Conservation (phyloP, 2,888 invertebrate species). For the Lithophane leautieri region DNA sequence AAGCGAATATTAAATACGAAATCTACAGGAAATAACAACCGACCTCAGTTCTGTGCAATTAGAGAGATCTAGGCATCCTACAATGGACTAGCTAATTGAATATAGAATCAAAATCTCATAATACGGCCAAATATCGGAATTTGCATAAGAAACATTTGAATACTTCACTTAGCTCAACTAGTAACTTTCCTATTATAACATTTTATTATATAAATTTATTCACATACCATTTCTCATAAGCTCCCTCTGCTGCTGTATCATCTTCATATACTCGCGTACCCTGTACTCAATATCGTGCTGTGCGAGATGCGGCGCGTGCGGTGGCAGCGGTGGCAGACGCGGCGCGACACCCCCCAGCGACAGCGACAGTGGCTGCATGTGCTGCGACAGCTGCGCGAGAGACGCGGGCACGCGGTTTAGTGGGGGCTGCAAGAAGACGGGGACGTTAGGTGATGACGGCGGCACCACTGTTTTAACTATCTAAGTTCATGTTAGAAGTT, state of each 20-base stretch:
- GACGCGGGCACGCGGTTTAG: constrained; percentile 91
- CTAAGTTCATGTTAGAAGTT: background rate
- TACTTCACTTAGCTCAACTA: background rate
- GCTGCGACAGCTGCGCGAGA: constrained; percentile 88
- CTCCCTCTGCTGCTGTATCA: constrained; percentile 90
- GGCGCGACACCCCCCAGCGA: constrained; percentile 91
- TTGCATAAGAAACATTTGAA: background rate
- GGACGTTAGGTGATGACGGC: constrained; percentile 27
- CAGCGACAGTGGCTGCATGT: constrained; percentile 94
- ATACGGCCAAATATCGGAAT: background rate
- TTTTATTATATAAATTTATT: background rate
- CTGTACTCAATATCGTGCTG: constrained; percentile 94
- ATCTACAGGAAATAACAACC: background rate
- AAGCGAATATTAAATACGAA: background rate
- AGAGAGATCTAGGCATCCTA: background rate
- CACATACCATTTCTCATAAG: constrained; percentile 81
- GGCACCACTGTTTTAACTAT: background rate
- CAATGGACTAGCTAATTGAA: background rate
- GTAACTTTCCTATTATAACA: background rate
- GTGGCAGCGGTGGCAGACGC: constrained; percentile 90
- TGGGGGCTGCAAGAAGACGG: constrained; percentile 79
- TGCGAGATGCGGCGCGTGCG: constrained; percentile 90
- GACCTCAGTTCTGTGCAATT: background rate
- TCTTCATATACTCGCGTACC: constrained; percentile 95
- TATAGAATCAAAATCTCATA: background rate